Percentiles rank a stretch among this genome's conserved stretches.
phyloP scores from a whole-genome alignment of 37 sponge, comb jelly and placozoan species.

The Crambe crambe region DNA sequence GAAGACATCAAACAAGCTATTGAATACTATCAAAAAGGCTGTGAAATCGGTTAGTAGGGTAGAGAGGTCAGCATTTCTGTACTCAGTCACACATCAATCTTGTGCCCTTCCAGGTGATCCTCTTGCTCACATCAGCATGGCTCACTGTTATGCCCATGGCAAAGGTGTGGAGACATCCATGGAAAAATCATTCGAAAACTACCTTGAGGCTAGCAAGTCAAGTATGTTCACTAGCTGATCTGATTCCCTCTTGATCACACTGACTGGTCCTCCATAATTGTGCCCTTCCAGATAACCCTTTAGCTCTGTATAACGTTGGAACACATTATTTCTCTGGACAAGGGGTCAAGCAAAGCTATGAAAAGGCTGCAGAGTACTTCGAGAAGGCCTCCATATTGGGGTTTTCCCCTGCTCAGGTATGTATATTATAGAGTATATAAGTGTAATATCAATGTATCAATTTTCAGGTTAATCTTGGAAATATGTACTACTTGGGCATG shows the following conservation, averaged over 20 bases:
- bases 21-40: slow-evolving; percentile 55
- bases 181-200: slow-evolving; percentile 60
- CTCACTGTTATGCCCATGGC: slow-evolving; percentile 81
- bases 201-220: slow-evolving; percentile 61
- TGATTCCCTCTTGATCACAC: not conserved
- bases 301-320: slow-evolving; percentile 80
- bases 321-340: slow-evolving; percentile 81
- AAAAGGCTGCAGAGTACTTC: slow-evolving; percentile 77
- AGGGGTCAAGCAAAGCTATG: slow-evolving; percentile 67
- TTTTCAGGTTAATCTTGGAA: slow-evolving; percentile 83
- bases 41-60: slow-evolving; percentile 38
- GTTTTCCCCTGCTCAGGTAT: slow-evolving; percentile 84
- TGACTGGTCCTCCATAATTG: not conserved
- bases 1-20: slow-evolving; percentile 67
- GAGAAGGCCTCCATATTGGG: slow-evolving; percentile 62
- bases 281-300: slow-evolving; percentile 43
- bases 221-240: slow-evolving; percentile 19
- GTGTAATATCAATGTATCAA: not conserved
- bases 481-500: slow-evolving; percentile 86
- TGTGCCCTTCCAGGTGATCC: slow-evolving; percentile 48
- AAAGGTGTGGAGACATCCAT: slow-evolving; percentile 71
- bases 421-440: too few species aligned
- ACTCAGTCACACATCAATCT: not conserved
- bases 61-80: not conserved
- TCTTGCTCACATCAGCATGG: slow-evolving; percentile 65